Base-by-base conservation (phyloP, 1,140 invertebrate species). In the Ostrea edulis region DNA sequence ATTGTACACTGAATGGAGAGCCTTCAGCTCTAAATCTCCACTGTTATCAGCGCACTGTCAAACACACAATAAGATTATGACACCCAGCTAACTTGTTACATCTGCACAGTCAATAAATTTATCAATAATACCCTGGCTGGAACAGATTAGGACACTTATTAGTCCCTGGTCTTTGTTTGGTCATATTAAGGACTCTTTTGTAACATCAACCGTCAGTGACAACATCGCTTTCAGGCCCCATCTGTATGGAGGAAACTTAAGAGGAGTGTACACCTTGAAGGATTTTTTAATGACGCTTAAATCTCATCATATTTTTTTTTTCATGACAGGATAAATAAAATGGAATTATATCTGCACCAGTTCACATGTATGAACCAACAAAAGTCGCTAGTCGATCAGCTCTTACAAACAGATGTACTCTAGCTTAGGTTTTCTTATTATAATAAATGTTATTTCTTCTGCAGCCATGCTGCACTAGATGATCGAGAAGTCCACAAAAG, bases 71-170 rank as follows among this genome's bases (percentile, higher is more conserved):
- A 14, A 14, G 68, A 77, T 77, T 77, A 77, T 77, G 68, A 77
- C 68, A 77, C 68, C 29, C 22, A 17, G 68, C 29, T 25, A 35
- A 77, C 68, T 77, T 77, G 68, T 77, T 77, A 77, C 68, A 77
- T 77, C 68, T 77, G 68, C 68, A 77, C 25, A 35, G 68, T 77
- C 68, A 77, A 77, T 77, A 77, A 29, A 77, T 77, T 25, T 77
- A 77, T 77, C 68, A 77, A 77, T 77, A 77, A 35, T 77, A 35
- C 68, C 68, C 14, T 25, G 22, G 14, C 11, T 77, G 25, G 14
- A 77, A 77, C 68, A 29, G 68, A 77, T 77, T 77, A 77, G 14
- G 22, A 29, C 25, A 77, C 68, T 77, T 77, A 22, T 44, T 22
- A 25, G 11, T 12, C 25, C 11, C 68, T 77, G 14, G 68, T 22